Percentiles rank a stretch among this genome's conserved stretches.
phyloP scores from a whole-genome alignment of 35 echinoderm and acorn worm genomes.

The Holothuria glaberrima region DNA sequence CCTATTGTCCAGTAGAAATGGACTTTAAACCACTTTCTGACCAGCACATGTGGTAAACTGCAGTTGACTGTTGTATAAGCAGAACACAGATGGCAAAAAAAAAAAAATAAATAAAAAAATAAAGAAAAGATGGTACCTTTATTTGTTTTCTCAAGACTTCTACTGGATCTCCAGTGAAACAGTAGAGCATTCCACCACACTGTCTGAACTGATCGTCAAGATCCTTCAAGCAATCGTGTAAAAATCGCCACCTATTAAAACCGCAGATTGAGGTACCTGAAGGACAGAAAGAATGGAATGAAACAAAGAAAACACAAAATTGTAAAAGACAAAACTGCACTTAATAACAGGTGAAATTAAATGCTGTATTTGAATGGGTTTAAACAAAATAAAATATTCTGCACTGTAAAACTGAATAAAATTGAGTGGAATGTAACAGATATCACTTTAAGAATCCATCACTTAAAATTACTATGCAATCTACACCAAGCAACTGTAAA shows the following conservation, averaged over 20 bases:
- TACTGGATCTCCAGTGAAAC: conserved; percentile 71
- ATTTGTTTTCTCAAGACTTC: conserved; percentile 69
- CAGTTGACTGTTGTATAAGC: too few relatives aligned
- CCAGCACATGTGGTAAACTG: too few relatives aligned
- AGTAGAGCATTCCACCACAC: conserved; percentile 74
- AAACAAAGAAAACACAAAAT: not conserved
- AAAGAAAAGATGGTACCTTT: conserved; percentile 35
- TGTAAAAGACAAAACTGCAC: too few relatives aligned
- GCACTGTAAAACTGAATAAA: too few relatives aligned
- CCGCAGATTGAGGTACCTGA: conserved; percentile 76
- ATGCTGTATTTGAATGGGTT: not conserved
- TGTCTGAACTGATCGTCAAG: conserved; percentile 66
- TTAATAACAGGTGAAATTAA: not conserved
- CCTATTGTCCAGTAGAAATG: too few relatives aligned
- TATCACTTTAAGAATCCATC: too few relatives aligned
- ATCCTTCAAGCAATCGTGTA: conserved; percentile 77
- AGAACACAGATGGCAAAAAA: too few relatives aligned
- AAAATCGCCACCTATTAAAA: conserved; percentile 82
- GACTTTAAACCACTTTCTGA: too few relatives aligned
- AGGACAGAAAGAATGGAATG: not conserved
- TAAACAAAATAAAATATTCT: not conserved
- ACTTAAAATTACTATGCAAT: too few relatives aligned
- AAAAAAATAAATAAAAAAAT: not conserved
- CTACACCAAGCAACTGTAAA: too few relatives aligned
- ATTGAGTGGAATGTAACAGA: too few relatives aligned